Base-by-base conservation (phyloP, 2,888 invertebrate genomes). In the Rotaria magnacalcarata region DNA sequence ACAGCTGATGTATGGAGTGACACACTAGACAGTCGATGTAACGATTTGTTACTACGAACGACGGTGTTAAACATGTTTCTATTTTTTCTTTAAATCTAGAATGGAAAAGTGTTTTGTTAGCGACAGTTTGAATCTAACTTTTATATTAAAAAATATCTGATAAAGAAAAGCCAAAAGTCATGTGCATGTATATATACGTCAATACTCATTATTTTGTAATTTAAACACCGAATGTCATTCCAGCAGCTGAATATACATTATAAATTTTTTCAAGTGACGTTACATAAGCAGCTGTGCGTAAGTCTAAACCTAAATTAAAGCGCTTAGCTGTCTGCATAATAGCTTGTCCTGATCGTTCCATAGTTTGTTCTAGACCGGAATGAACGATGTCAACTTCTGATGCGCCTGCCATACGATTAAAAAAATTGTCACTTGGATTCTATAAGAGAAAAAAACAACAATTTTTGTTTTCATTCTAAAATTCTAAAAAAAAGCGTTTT, bases 341-440 rank as follows among this genome's bases (percentile, higher is more conserved):
- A 87, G 95, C 96, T 92, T 94, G 94, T 85, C 96, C 96, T 84
- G 97, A 96, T 90, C 95, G 93, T 91, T 97, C 97, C 97, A 99
- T 97, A 85, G 97, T 96, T 91, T 96, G 96, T 91, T 96, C 96
- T 85, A 99, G 93, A 87, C 98, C 98, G 88, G 97, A 97, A 92
- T 97, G 97, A n/a, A 99, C 97, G 89, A 99, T 98, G 90, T 98
- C 97, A 90, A 97, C 97, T 91, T 99, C 99, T 85, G 95, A 96
- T 87, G 98, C 96, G 91, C 96, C 96, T 0, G 80, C 80, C 80
- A 80, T 80, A 47, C 80, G 80, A 14, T 47, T 80, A 4, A n/a
- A 80, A 47, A 80, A 80, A 1, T 47, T n/a, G 8, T 80, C 80
- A 47, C 80, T 80, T 80, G 80, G 80, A 80, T 47, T 47, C 80